Conservation (phyloP, 53 echinoderm and acorn worm genomes). For the Paelopatides confundens region DNA sequence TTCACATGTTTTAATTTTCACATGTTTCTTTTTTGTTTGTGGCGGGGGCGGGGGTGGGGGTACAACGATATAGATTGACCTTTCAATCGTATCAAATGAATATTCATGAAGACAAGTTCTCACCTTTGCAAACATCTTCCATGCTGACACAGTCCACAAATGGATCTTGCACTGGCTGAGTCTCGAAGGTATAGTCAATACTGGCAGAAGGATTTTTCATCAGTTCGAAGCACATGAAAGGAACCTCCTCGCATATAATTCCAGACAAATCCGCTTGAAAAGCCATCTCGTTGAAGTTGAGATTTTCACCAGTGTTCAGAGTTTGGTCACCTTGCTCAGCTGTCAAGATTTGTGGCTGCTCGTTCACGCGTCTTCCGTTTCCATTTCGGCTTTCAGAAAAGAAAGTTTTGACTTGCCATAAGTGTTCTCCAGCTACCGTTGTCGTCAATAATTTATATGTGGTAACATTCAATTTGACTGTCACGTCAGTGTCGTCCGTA, state of each 20-base stretch:
- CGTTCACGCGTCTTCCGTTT: conserved; percentile 23
- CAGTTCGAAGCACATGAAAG: conserved; percentile 42
- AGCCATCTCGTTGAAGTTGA: conserved; percentile 3
- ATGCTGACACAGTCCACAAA: conserved; percentile 42
- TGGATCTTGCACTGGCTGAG: background rate
- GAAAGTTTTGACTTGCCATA: conserved; percentile 40
- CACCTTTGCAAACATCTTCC: conserved; percentile 49
- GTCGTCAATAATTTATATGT: conserved; percentile 14
- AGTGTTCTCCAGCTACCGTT: conserved; percentile 15
- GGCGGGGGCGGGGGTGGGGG: no score
- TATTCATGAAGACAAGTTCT: background rate
- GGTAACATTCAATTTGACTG: conserved; percentile 6
- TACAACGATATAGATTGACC: no score
- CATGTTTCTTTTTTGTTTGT: no score
- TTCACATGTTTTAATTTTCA: no score
- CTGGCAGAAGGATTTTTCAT: conserved; percentile 21
- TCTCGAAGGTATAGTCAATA: conserved; percentile 32
- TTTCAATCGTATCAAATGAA: no score
- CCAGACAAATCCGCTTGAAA: conserved; percentile 32
- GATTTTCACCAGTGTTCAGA: background rate
- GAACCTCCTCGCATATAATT: conserved; percentile 5
- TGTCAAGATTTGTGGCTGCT: conserved; percentile 39
- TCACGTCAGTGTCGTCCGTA: background rate
- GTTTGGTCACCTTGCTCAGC: conserved; percentile 17
- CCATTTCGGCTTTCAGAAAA: conserved; percentile 14